Percentiles rank a stretch among this genome's conserved stretches.
phyloP scores from a whole-genome alignment of 2,888 invertebrate genomes.

The Tenthredo notha region DNA sequence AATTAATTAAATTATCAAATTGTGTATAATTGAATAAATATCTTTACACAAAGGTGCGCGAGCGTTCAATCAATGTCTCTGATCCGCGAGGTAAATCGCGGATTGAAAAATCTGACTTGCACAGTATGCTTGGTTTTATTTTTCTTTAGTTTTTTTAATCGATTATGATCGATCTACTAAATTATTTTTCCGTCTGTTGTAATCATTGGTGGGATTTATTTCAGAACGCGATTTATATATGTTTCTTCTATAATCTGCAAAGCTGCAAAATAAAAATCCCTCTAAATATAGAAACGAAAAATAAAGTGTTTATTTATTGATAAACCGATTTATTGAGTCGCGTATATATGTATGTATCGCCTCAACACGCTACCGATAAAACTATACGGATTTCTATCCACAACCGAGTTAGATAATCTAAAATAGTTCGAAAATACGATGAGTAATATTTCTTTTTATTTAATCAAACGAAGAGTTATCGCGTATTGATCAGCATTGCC shows the following conservation, averaged over 20 bases:
- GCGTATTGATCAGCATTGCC: background rate
- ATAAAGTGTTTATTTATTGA: constrained; percentile 3
- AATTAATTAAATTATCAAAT: background rate
- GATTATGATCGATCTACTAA: background rate
- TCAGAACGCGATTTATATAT: background rate
- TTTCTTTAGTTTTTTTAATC: background rate
- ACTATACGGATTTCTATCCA: background rate
- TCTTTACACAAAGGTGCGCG: background rate
- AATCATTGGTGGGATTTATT: background rate
- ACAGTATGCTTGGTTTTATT: background rate
- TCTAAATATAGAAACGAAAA: too few relatives aligned
- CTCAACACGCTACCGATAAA: background rate
- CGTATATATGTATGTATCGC: background rate
- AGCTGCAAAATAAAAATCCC: background rate
- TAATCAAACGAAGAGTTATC: background rate
- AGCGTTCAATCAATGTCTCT: background rate
- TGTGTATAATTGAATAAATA: background rate
- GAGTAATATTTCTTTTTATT: background rate
- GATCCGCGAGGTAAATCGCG: background rate
- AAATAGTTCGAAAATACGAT: background rate
- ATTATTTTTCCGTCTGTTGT: background rate
- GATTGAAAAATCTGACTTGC: background rate
- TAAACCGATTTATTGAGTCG: constrained; percentile 25
- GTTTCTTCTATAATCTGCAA: background rate
- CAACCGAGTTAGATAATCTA: background rate